These are phyloP conservation scores for Stichodactyla mertensii DNA, from an alignment of 64 coral and sea anemone species.

Conservation along the genomic window DNA sequence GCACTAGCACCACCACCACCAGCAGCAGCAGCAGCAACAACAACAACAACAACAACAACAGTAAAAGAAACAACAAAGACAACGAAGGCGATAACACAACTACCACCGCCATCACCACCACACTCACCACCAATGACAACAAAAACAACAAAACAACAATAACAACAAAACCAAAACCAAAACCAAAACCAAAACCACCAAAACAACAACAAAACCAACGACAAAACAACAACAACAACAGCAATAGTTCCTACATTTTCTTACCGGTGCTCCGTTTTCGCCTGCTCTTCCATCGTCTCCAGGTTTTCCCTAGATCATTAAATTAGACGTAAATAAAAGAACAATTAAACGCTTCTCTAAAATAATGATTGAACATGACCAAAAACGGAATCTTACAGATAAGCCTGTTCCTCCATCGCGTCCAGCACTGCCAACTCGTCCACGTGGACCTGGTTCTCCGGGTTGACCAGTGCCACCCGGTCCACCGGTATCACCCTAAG, in stretches of 20 bases:
- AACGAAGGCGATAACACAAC: neutral
- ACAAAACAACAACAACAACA: neutral
- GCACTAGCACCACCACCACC: no score
- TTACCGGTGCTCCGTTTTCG: conserved; percentile 21
- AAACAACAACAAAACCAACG: neutral
- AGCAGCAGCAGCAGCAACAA: no score
- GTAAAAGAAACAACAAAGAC: neutral
- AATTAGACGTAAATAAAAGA: neutral
- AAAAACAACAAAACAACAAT: no score
- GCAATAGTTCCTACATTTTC: neutral
- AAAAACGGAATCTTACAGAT: neutral
- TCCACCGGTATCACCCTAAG: neutral
- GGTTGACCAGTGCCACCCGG: neutral
- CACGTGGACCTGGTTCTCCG: conserved; percentile 24
- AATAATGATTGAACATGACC: neutral
- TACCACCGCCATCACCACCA: neutral
- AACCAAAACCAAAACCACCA: no score
- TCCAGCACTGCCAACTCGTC: conserved; percentile 9
- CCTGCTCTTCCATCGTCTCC: conserved; percentile 23
- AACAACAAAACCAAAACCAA: neutral
- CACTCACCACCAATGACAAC: neutral
- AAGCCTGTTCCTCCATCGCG: neutral
- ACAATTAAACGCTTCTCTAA: neutral
- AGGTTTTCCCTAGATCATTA: neutral
- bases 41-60: neutral